These are phyloP conservation scores for Xanthia togata DNA, from an alignment of 2,888 invertebrate species.

Conservation along the genomic window DNA sequence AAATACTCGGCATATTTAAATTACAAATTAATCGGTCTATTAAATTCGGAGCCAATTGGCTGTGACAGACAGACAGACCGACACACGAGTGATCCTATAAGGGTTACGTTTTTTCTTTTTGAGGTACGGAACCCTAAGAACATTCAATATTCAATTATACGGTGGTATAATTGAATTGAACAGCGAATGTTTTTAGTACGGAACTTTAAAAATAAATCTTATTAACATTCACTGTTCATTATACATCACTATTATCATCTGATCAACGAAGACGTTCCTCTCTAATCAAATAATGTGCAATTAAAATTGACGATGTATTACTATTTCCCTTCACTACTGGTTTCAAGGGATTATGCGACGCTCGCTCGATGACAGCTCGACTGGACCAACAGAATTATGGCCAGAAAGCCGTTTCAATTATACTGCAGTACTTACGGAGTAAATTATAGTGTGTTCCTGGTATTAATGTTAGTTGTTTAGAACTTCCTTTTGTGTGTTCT, in stretches of 20 bases:
- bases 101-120: too few relatives aligned
- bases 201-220: background rate
- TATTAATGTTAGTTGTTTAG: constrained; percentile 59
- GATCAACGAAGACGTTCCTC: constrained; percentile 36
- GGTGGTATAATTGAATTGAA: too few relatives aligned
- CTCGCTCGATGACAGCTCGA: constrained; percentile 61
- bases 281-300: constrained; percentile 62
- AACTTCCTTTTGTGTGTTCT: constrained; percentile 60
- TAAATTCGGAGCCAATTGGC: too few relatives aligned
- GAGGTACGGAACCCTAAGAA: too few relatives aligned
- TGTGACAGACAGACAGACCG: too few relatives aligned
- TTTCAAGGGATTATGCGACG: constrained; percentile 60
- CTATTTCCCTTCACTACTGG: constrained; percentile 60
- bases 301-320: constrained; percentile 53
- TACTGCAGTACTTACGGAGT: constrained; percentile 69
- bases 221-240: background rate
- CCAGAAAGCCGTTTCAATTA: constrained; percentile 81
- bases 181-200: background rate
- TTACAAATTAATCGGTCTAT: too few relatives aligned
- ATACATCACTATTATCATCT: constrained; percentile 17
- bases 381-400: constrained; percentile 76
- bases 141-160: background rate
- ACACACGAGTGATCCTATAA: too few relatives aligned
- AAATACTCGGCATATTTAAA: too few relatives aligned
- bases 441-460: constrained; percentile 73